Evolutionary conservation across 2,888 invertebrate species (phyloP), one percentile per base, ranked within the genome.

Genomic region (Panopea generosa): DNA sequence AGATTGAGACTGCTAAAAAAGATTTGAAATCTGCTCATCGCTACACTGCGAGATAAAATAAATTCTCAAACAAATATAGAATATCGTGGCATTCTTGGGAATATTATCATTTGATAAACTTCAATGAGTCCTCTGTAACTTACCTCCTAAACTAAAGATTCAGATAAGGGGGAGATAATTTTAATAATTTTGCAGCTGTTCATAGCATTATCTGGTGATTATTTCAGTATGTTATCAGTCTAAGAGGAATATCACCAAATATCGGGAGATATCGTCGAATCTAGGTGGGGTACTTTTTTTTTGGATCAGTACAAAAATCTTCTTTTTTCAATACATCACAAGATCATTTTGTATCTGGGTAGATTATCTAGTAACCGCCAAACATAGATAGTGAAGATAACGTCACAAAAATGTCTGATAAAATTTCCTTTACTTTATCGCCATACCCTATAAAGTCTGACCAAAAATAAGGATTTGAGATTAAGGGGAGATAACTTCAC

Each of bases 161-260:
- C 43, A 43, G 80, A 80, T 80, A 80, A 77, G 62, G 81, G n/a
- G 77, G 72, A 72, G 81, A 81, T 81, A 74, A 81, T 75, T 81
- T 81, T 81, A 77, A 81, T 81, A 81, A 77, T 81, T 81, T 75
- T 81, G 81, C 81, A 81, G 81, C 81, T 81, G 81, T 81, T 75
- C 47, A 18, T 24, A 59, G 77, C 65, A 77, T 77, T 77, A 81
- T 81, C 77, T 74, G 24, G 29, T 53, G 77, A 72, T 77, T 75
- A 77, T 75, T 77, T 72, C 66, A 68, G 81, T 77, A 52, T 60
- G 68, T 77, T 81, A 81, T 81, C 81, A 66, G 49, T 53, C 52
- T 72, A 72, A 69, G 72, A 56, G 69, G 69, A 69, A 65, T 72
- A 77, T 77, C 77, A 60, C 69, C 47, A 59, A 80, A 76, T 74